Evolutionary conservation across 2,888 invertebrate species (phyloP), one percentile per base, ranked within the genome.

Genomic region (Yponomeuta plumbellus): DNA sequence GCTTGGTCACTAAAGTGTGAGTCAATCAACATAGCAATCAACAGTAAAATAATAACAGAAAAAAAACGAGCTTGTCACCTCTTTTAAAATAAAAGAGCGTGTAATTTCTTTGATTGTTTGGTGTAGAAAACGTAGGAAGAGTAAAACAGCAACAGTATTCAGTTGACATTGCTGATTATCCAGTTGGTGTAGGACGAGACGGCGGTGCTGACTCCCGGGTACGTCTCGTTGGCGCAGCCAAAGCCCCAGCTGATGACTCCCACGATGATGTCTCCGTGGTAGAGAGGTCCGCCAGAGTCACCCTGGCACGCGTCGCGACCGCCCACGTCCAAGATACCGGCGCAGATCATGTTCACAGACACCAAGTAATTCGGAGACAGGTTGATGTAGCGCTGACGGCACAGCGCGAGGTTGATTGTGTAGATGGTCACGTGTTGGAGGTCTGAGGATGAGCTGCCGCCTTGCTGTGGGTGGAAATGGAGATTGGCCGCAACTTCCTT

Each of bases 221-320:
- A 86, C 61, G 73, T 70, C 13, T 75, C 79, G 68, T 81, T 75
- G 6, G 83, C 87, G 70, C 92, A 92, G 4, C 85, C 85, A 61
- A 76, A 75, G 68, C 91, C 92, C 85, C 88, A 92, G 52, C 92
- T 91, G 56, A 86, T 80, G 68, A 92, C 70, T 26, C 90, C 91
- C 66, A 92, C 74, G 68, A 88, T 74, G 66, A 77, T 75, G 62
- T 84, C 71, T n/a, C 74, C 76, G 70, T 71, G 83, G 72, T 83
- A 85, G 67, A 92, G 72, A 23, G 92, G 92, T 52, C 92, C 92
- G 2, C 92, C 92, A 62, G 88, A 85, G 76, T 92, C 92, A 65
- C 88, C 91, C 76, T 86, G 81, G 69, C 86, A 86, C 2, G 82
- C 80, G 66, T 80, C 85, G 11, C 76, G 73, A 2, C 83, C 84